These are phyloP conservation scores for Sebastolobus alascanus DNA, from an alignment of 2,797 vertebrate species.

Conservation along the genomic window DNA sequence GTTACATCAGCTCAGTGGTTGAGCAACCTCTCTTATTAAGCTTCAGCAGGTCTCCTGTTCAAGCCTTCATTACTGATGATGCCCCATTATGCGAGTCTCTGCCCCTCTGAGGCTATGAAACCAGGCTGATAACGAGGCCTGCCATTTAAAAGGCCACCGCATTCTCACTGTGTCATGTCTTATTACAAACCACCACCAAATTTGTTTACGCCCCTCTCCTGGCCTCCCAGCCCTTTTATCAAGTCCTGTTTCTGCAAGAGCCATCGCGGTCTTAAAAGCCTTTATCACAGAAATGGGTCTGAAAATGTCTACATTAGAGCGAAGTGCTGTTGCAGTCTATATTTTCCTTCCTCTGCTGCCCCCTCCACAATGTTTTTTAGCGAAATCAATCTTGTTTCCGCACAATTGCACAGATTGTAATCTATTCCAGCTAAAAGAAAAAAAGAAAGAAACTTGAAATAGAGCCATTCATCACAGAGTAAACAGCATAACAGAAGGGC, in stretches of 20 bases:
- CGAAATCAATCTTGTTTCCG: conserved; percentile 79
- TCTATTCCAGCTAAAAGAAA: conserved; percentile 74
- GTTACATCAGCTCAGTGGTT: conserved; percentile 15
- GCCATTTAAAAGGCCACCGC: conserved; percentile 79
- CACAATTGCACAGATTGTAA: conserved; percentile 84
- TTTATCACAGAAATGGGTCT: conserved; percentile 20
- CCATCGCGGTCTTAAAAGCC: conserved; percentile 3
- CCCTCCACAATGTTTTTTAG: conserved; percentile 32
- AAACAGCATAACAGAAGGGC: conserved; percentile 65
- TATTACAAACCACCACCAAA: conserved; percentile 56
- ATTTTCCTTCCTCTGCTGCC: conserved; percentile 33
- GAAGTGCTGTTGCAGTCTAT: conserved; percentile 28
- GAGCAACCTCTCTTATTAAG: conserved; percentile 24
- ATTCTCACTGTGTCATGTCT: conserved; percentile 64
- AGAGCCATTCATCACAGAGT: conserved; percentile 85
- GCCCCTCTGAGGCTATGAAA: conserved; percentile 59
- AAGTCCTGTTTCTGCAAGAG: conserved; percentile 25
- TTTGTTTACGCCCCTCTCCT: conserved; percentile 56
- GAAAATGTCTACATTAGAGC: conserved; percentile 37
- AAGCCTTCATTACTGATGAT: conserved; percentile 61
- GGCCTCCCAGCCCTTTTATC: conserved; percentile 35
- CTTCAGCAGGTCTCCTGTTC: conserved; percentile 45
- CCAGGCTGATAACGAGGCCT: conserved; percentile 66
- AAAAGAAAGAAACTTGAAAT: conserved; percentile 76
- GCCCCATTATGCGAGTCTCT: conserved; percentile 66